Percentiles rank a stretch among this genome's conserved stretches.
Evolutionary conservation across 30 jellyfish, hydroid and myxozoan genomes (phyloP).

Genomic region (Chrysaora quinquecirrha): DNA sequence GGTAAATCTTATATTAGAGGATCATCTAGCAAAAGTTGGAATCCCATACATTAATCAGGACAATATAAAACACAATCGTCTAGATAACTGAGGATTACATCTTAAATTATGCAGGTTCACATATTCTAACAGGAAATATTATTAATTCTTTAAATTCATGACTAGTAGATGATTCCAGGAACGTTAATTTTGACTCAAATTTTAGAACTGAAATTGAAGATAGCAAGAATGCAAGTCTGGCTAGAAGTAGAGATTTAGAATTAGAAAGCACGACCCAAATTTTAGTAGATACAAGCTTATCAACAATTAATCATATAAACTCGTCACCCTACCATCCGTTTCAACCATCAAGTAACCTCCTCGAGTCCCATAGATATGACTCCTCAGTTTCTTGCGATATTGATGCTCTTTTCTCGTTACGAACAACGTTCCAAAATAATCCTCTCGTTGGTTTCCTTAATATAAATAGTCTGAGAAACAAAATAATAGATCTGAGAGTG

Average conservation of each 20-base stretch:
- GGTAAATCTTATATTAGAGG: not conserved
- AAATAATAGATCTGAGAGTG: slow-evolving; percentile 18
- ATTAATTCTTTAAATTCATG: not conserved
- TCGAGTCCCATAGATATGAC: not conserved
- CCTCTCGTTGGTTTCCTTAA: slow-evolving; percentile 13
- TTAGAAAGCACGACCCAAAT: not conserved
- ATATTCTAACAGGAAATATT: not conserved
- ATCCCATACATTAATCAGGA: slow-evolving; percentile 22
- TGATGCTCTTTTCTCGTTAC: not conserved
- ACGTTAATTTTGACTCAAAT: not conserved
- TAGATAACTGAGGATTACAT: not conserved
- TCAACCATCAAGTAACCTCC: not conserved
- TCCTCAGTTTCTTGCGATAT: slow-evolving; percentile 15
- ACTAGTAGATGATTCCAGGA: not conserved
- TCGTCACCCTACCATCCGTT: not conserved
- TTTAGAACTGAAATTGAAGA: not conserved
- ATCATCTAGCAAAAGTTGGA: not conserved
- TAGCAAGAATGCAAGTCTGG: not conserved
- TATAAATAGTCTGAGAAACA: slow-evolving; percentile 17
- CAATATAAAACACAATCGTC: slow-evolving; percentile 10
- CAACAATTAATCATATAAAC: not conserved
- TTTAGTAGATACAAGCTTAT: not conserved
- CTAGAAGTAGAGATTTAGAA: not conserved
- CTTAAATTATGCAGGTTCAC: not conserved
- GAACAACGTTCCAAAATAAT: slow-evolving; percentile 7